Percentiles rank a stretch among this genome's conserved stretches.
These are phyloP conservation scores for Ahaetulla prasina DNA, from an alignment of 2,113 vertebrate genomes.

Conservation along the genomic window DNA sequence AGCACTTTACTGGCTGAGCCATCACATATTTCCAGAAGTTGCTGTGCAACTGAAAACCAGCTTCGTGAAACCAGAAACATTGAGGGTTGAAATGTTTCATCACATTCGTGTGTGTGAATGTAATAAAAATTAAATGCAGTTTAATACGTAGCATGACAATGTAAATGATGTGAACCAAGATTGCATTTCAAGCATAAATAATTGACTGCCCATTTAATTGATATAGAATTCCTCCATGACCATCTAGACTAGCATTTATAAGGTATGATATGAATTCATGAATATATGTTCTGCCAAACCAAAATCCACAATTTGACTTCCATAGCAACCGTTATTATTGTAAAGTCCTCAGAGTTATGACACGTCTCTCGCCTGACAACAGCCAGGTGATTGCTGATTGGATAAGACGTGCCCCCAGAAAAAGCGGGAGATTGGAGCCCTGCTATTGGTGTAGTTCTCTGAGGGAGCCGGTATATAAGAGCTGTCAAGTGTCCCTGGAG, in stretches of 20 bases:
- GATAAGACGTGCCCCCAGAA: too few relatives aligned
- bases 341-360: too few relatives aligned
- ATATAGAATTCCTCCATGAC: not conserved
- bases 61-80: slow-evolving; percentile 80
- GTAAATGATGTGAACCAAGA: not conserved
- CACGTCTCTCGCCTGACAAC: too few relatives aligned
- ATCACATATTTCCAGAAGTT: slow-evolving; percentile 84
- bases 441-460: too few relatives aligned
- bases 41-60: slow-evolving; percentile 75
- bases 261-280: not conserved
- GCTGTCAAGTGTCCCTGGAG: too few relatives aligned
- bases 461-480: too few relatives aligned
- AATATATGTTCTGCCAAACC: not conserved
- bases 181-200: not conserved
- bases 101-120: too few relatives aligned
- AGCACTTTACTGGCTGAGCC: slow-evolving; percentile 79
- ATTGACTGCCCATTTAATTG: not conserved
- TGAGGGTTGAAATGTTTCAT: slow-evolving; percentile 62
- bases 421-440: too few relatives aligned
- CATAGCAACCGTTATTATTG: not conserved
- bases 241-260: not conserved
- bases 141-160: not conserved
- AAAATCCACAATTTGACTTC: not conserved
- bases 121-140: not conserved
- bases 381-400: too few relatives aligned